Percentiles rank a stretch among this genome's conserved stretches.
phyloP scores from a whole-genome alignment of 2,797 vertebrate genomes.

The Muscicapa comitata region DNA sequence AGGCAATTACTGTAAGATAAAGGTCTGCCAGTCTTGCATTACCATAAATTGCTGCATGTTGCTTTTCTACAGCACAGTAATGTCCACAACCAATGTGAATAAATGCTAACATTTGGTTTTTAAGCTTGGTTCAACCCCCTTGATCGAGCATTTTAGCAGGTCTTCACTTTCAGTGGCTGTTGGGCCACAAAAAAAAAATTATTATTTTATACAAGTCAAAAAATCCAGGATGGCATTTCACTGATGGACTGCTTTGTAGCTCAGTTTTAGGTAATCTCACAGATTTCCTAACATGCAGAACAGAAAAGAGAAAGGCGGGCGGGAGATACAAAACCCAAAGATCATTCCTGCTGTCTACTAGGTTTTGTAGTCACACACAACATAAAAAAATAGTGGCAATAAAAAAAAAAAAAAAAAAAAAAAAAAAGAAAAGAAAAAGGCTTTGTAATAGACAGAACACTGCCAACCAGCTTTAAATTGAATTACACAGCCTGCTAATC shows the following conservation, averaged over 20 bases:
- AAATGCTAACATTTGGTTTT: conserved; percentile 59
- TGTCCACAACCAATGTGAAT: conserved; percentile 22
- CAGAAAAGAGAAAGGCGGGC: not conserved
- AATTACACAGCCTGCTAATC: conserved; percentile 83
- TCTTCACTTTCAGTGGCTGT: conserved; percentile 17
- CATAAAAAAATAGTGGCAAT: not conserved
- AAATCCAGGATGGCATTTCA: conserved; percentile 14
- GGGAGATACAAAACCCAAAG: not conserved
- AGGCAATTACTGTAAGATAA: conserved; percentile 66
- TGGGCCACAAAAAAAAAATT: not conserved
- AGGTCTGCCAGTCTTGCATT: conserved; percentile 68
- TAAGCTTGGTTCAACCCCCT: not conserved
- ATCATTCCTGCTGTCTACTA: not conserved
- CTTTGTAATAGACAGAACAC: conserved; percentile 67
- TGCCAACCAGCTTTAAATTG: conserved; percentile 77
- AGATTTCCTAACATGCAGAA: not conserved
- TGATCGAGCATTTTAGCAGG: conserved; percentile 25
- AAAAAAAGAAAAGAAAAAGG: conserved; percentile 4
- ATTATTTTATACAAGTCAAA: conserved; percentile 14
- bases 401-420: not conserved
- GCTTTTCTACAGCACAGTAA: conserved; percentile 54
- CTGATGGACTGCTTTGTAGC: conserved; percentile 24
- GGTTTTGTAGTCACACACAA: not conserved
- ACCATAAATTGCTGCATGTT: conserved; percentile 58
- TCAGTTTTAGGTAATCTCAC: conserved; percentile 52